These are phyloP conservation scores for Saccostrea glomerata DNA, from an alignment of 1,140 invertebrate genomes.

Conservation along the genomic window DNA sequence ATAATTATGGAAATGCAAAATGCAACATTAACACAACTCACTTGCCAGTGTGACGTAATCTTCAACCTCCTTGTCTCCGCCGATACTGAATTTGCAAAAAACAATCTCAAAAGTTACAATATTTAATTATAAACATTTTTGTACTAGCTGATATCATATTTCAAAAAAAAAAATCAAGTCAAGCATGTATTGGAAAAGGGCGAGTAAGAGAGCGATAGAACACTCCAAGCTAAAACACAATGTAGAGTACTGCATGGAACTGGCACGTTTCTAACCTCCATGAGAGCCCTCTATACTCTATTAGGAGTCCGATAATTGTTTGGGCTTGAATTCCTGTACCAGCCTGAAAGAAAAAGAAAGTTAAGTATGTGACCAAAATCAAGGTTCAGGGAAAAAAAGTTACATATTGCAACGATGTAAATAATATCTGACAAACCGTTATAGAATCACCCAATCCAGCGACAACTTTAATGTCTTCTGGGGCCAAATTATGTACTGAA, in stretches of 20 bases:
- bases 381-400: too few species aligned
- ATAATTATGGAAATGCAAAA: too few species aligned
- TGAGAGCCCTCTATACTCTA: constrained; percentile 58
- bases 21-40: constrained; percentile 31
- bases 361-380: too few species aligned
- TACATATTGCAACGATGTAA: too few species aligned
- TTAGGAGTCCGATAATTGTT: constrained; percentile 57
- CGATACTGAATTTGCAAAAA: constrained; percentile 49
- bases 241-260: too few species aligned
- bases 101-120: neutral
- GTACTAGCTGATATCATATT: too few species aligned
- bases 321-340: constrained; percentile 57
- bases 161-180: too few species aligned
- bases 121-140: neutral
- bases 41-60: constrained; percentile 57
- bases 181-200: too few species aligned
- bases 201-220: too few species aligned
- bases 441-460: constrained; percentile 89
- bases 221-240: too few species aligned
- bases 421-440: constrained; percentile 53
- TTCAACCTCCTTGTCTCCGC: constrained; percentile 53
- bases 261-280: constrained; percentile 56
- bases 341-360: constrained; percentile 46
- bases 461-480: constrained; percentile 88
- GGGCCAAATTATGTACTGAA: constrained; percentile 83